Percentiles rank a stretch among this genome's conserved stretches.
These are phyloP conservation scores for Uria lomvia DNA, from an alignment of 2,113 vertebrate species.

Conservation along the genomic window DNA sequence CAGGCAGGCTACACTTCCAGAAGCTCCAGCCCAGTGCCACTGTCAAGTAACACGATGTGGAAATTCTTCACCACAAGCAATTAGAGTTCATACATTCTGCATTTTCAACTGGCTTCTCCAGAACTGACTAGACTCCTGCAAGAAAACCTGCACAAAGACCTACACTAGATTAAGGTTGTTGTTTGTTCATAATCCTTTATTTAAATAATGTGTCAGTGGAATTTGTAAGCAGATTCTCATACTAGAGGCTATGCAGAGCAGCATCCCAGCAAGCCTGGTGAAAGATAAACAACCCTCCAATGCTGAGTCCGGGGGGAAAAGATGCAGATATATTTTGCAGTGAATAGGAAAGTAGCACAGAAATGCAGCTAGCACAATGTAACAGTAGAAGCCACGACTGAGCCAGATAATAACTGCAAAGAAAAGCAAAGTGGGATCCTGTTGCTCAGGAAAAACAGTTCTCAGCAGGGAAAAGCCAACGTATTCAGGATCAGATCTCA, in stretches of 20 bases:
- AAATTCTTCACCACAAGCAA: neutral
- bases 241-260: neutral
- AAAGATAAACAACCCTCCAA: neutral
- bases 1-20: neutral
- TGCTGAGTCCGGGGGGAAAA: neutral
- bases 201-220: neutral
- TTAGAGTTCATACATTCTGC: neutral
- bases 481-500: conserved; percentile 25
- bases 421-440: neutral
- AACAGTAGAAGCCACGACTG: neutral
- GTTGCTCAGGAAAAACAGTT: conserved; percentile 5
- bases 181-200: neutral
- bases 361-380: neutral
- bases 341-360: neutral
- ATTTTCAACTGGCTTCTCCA: neutral
- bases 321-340: neutral
- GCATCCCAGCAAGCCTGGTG: neutral
- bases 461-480: conserved; percentile 12
- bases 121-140: neutral
- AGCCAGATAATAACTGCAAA: neutral
- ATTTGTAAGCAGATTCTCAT: neutral
- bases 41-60: neutral
- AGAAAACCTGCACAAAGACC: neutral
- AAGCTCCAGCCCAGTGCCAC: neutral
- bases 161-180: neutral